A percentile compares a stretch with the other conserved stretches of the same genome.
Conservation (phyloP, 2,113 vertebrate species). For the Sisor rabdophorus region DNA sequence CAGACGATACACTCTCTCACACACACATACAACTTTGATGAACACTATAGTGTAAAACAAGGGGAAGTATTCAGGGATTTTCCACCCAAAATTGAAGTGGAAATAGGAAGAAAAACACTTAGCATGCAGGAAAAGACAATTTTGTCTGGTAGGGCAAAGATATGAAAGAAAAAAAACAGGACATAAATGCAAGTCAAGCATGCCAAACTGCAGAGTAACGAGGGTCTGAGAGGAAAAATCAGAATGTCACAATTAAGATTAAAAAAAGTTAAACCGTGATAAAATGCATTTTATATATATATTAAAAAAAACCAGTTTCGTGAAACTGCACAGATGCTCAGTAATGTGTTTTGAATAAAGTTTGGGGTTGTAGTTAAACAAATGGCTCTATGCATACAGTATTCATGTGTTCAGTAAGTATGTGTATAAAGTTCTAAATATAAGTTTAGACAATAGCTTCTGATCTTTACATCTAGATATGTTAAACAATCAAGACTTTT, state of each 20-base stretch:
- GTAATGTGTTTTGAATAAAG: no score
- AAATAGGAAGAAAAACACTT: slow-evolving; percentile 35
- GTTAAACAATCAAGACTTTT: neutral
- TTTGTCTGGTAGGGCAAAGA: neutral
- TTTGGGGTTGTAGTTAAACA: neutral
- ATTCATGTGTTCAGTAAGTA: neutral
- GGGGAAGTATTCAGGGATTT: slow-evolving; percentile 20
- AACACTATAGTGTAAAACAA: slow-evolving; percentile 35
- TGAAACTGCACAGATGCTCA: no score
- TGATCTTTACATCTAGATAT: neutral
- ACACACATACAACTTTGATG: slow-evolving; percentile 36
- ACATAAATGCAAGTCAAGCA: neutral
- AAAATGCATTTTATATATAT: neutral
- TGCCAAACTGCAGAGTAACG: neutral
- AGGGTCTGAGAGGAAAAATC: neutral
- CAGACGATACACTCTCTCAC: neutral
- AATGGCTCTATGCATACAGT: neutral
- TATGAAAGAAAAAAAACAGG: slow-evolving; percentile 35
- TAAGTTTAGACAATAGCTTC: neutral
- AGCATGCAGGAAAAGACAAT: slow-evolving; percentile 59
- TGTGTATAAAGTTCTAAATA: neutral
- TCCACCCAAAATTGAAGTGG: slow-evolving; percentile 38
- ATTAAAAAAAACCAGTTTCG: neutral
- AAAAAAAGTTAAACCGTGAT: neutral
- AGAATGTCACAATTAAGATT: neutral